Conservation (phyloP, 2,113 vertebrate species). For the Galbula dea region DNA sequence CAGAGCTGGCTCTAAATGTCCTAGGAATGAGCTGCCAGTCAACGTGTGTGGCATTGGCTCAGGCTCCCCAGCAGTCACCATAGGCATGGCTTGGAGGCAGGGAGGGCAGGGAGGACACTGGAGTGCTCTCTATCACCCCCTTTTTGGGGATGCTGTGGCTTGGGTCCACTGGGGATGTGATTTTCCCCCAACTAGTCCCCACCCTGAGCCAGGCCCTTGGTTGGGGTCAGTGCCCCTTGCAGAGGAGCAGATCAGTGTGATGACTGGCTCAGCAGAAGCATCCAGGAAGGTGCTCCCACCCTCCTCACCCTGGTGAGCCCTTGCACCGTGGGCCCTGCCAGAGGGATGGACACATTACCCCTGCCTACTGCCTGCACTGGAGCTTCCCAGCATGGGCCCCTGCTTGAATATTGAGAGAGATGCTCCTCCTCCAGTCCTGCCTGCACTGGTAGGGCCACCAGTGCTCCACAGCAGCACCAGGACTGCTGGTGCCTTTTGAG, state of each 20-base stretch:
- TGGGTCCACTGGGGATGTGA: background rate
- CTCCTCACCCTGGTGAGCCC: background rate
- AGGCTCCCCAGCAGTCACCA: background rate
- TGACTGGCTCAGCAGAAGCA: background rate
- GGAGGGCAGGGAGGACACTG: background rate
- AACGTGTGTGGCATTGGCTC: background rate
- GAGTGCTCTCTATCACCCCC: background rate
- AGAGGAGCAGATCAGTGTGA: background rate
- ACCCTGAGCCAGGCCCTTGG: fast-evolving
- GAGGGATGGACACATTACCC: background rate
- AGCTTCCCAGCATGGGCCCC: background rate
- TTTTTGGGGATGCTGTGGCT: background rate
- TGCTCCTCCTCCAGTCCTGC: background rate
- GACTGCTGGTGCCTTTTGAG: background rate
- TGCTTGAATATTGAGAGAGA: background rate
- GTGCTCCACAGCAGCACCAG: background rate
- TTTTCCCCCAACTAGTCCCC: background rate
- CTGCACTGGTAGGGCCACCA: fast-evolving
- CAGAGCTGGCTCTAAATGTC: background rate
- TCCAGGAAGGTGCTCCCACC: background rate
- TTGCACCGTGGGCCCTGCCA: background rate
- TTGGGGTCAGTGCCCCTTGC: background rate
- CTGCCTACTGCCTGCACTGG: background rate
- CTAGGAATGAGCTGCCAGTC: background rate
- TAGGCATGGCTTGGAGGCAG: background rate